A percentile compares a stretch with the other conserved stretches of the same genome.
phyloP scores from a whole-genome alignment of 2,888 invertebrate genomes.

The Idaea biselata region DNA sequence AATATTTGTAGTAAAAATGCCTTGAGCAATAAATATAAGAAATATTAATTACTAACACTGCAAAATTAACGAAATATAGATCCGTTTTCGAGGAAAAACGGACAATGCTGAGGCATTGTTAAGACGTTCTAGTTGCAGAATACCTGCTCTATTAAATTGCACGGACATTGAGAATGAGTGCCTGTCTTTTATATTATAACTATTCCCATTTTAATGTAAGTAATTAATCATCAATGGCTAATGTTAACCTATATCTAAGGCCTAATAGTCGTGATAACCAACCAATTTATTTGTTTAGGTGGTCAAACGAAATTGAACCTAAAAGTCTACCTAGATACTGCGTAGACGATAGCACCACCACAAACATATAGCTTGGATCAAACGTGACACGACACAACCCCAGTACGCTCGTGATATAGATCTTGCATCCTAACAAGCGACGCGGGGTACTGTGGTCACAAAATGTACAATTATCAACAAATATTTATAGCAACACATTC shows the following conservation, averaged over 20 bases:
- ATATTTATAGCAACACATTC: too few species aligned
- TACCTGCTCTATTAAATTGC: background rate
- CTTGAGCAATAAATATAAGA: too few species aligned
- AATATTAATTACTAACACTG: too few species aligned
- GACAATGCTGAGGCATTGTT: too few species aligned
- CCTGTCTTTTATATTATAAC: conserved; percentile 68
- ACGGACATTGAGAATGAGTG: conserved; percentile 11
- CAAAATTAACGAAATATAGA: too few species aligned
- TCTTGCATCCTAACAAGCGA: background rate
- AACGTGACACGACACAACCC: conserved; percentile 55
- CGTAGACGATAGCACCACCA: conserved; percentile 14
- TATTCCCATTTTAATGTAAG: conserved; percentile 59
- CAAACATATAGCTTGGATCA: conserved; percentile 63
- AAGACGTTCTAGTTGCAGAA: too few species aligned
- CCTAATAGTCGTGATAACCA: conserved; percentile 68
- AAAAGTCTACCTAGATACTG: conserved; percentile 14
- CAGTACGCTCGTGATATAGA: conserved; percentile 45
- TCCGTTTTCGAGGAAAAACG: too few species aligned
- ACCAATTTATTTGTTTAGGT: conserved; percentile 62
- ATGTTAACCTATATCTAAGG: conserved; percentile 72
- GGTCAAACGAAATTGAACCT: conserved; percentile 29
- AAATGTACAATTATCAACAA: background rate
- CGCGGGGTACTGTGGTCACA: background rate
- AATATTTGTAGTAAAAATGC: too few species aligned
- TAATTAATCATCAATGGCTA: conserved; percentile 47